phyloP scores from a whole-genome alignment of 64 coral and sea anemone species.

The Pocillopora verrucosa region DNA sequence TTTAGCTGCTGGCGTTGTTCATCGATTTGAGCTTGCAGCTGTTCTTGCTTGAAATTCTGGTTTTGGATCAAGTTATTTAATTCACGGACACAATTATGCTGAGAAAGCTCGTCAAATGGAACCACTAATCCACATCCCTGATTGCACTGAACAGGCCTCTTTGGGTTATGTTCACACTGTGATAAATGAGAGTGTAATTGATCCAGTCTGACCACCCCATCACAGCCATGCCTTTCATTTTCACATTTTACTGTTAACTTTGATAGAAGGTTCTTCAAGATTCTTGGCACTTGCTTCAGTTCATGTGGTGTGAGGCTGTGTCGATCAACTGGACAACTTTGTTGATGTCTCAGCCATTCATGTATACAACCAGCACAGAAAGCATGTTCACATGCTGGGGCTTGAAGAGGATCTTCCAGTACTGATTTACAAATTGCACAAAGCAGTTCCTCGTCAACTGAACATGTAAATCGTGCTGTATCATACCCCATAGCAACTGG shows the following conservation, averaged over 20 bases:
- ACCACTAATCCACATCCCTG: conserved; percentile 88
- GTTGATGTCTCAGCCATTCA: conserved; percentile 91
- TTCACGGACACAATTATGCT: conserved; percentile 92
- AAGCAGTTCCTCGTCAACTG: conserved; percentile 84
- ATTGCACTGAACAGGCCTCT: conserved; percentile 81
- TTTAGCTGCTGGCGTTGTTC: conserved; percentile 82
- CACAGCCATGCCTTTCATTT: conserved; percentile 82
- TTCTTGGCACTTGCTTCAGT: conserved; percentile 91
- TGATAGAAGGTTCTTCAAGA: conserved; percentile 83
- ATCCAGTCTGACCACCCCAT: conserved; percentile 78
- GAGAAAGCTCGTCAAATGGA: conserved; percentile 86
- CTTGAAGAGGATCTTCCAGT: conserved; percentile 83
- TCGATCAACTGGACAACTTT: conserved; percentile 79
- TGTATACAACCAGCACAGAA: conserved; percentile 95
- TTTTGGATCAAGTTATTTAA: conserved; percentile 82
- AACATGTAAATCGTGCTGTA: conserved; percentile 67
- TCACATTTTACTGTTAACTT: conserved; percentile 87
- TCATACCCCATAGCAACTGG: conserved; percentile 80
- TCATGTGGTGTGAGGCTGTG: conserved; percentile 76
- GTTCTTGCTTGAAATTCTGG: conserved; percentile 83
- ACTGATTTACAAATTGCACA: conserved; percentile 87
- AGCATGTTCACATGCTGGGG: conserved; percentile 82
- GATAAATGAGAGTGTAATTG: conserved; percentile 74
- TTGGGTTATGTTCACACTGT: conserved; percentile 92
- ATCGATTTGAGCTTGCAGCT: conserved; percentile 90